Evolutionary conservation across 2,888 invertebrate genomes (phyloP), one percentile per base, ranked within the genome.

Genomic region (Bembecia ichneumoniformis): DNA sequence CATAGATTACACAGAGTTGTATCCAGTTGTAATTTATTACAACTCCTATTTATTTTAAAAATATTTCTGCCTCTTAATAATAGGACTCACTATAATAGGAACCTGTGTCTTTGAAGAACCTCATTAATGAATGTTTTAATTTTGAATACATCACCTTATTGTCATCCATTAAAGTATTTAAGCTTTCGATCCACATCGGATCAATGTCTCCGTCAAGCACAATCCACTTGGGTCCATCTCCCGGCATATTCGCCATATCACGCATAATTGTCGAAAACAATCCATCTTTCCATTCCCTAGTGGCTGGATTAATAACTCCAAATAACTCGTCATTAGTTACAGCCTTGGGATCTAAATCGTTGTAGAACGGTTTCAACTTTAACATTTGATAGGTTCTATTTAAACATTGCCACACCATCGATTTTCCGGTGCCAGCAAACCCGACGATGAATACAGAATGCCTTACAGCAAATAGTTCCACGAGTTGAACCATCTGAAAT

Each of bases 161-260:
- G 71, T 98, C 98, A 74, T 98, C 98, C 97, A 98, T 98, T 14
- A 98, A 92, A 3, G 97, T 98, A 71, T 98, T 98, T 28, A 98
- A 88, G 35, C 96, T 97, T 80, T 98, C 97, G 66, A 98, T 98
- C 98, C 97, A 98, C 97, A 97, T 97, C 1, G 97, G 97, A 87
- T 98, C 97, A 61, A 98, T 97, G 70, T 98, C 97, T 14, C 98
- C 97, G 75, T 98, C 98, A 46, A 97, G 89, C 7, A 98, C 94
- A 62, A 98, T 96, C 98, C 98, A 98, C 73, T 97, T 97, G 0
- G 95, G 94, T 0, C 94, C 93, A 63, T 93, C 93, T 0, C 95
- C 95, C 0, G 91, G 84, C 89, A 96, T 90, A 74, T 96, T 96
- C 1, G 97, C 96, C 86, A 96, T 94, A 71, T 98, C 97, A 56